A percentile compares a stretch with the other conserved stretches of the same genome.
Conservation (phyloP, 1,140 invertebrate genomes). For the Nephila pilipes region DNA sequence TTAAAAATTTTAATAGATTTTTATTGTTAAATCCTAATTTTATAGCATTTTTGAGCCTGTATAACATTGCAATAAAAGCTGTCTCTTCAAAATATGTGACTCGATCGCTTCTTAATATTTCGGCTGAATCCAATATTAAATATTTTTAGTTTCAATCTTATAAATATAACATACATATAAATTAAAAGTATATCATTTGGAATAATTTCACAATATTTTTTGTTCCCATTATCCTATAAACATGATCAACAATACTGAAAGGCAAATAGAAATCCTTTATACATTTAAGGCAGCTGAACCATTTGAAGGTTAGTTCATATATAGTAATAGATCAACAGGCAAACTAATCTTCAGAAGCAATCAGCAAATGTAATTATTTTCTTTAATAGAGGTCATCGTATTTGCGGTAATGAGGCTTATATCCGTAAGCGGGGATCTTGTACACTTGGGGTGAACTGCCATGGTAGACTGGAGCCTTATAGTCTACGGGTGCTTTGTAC, state of each 20-base stretch:
- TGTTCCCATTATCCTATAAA: not conserved
- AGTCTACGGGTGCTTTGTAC: constrained; percentile 40
- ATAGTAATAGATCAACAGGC: not conserved
- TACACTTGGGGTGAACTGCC: constrained; percentile 60
- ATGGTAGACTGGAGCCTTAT: constrained; percentile 57
- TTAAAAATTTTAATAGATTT: not conserved
- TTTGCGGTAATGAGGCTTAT: constrained; percentile 74
- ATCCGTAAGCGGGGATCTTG: constrained; percentile 71
- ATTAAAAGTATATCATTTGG: not conserved
- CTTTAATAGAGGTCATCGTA: constrained; percentile 70
- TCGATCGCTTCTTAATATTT: too few species aligned
- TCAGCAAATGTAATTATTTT: not conserved
- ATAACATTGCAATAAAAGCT: too few species aligned
- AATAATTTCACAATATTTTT: not conserved
- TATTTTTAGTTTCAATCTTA: too few species aligned
- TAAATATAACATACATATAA: constrained; percentile 9
- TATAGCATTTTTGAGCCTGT: too few species aligned
- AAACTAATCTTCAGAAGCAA: not conserved
- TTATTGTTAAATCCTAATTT: not conserved
- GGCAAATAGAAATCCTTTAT: not conserved
- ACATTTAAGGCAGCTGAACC: not conserved
- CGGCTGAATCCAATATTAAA: too few species aligned
- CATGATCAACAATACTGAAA: not conserved
- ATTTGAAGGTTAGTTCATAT: not conserved
- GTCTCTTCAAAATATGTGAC: too few species aligned